A percentile compares a stretch with the other conserved stretches of the same genome.
Evolutionary conservation across 2,888 invertebrate genomes (phyloP).

Genomic region (Lingula anatina): DNA sequence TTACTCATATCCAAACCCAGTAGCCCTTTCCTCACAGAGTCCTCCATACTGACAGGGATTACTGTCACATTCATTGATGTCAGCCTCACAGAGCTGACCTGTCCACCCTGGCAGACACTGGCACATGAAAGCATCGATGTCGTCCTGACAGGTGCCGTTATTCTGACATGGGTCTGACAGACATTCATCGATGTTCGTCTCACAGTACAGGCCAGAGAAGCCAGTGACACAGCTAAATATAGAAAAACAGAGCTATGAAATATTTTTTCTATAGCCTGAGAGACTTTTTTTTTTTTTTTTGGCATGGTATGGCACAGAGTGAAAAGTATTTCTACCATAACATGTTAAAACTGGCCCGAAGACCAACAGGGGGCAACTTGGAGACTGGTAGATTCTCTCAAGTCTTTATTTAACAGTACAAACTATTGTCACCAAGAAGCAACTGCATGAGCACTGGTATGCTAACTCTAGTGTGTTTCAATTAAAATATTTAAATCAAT

Average conservation of each 20-base stretch:
- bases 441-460: too few relatives aligned
- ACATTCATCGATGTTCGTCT: conserved; percentile 18
- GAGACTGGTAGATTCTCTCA: too few relatives aligned
- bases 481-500: too few relatives aligned
- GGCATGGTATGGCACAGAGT: too few relatives aligned
- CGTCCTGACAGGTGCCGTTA: conserved; percentile 5
- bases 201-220: conserved; percentile 15
- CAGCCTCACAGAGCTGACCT: neutral
- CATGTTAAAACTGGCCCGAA: too few relatives aligned
- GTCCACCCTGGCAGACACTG: neutral
- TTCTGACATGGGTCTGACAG: neutral
- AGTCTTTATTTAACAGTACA: too few relatives aligned
- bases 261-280: too few relatives aligned
- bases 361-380: too few relatives aligned
- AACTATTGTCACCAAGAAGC: too few relatives aligned
- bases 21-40: neutral
- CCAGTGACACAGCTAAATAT: conserved; percentile 17
- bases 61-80: conserved; percentile 1
- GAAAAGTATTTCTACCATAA: too few relatives aligned
- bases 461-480: too few relatives aligned
- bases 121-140: neutral
- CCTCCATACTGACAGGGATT: neutral
- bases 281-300: too few relatives aligned
- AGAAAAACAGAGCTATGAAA: neutral
- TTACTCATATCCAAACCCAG: neutral